These are phyloP conservation scores for Ectemnius cavifrons DNA, from an alignment of 2,888 invertebrate genomes.

Conservation along the genomic window DNA sequence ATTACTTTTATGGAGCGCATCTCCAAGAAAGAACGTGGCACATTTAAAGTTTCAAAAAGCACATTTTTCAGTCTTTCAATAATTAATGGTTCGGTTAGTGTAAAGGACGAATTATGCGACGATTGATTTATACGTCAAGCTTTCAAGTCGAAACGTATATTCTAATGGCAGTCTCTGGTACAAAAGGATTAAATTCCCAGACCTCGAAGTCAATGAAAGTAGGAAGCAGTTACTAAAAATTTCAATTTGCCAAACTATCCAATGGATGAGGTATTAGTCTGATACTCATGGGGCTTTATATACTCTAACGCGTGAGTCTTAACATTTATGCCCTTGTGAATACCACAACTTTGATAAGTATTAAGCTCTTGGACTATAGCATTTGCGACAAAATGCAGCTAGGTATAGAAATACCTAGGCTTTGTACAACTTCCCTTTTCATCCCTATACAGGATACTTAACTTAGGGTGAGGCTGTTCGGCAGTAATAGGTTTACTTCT, in stretches of 20 bases:
- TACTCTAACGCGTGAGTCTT: slow-evolving; percentile 39
- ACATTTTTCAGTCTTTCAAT: slow-evolving; percentile 62
- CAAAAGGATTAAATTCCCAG: slow-evolving; percentile 38
- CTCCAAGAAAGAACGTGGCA: slow-evolving; percentile 55
- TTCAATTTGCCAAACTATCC: slow-evolving; percentile 45
- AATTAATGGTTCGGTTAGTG: slow-evolving; percentile 43
- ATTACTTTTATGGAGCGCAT: slow-evolving; percentile 4
- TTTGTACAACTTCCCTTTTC: background rate
- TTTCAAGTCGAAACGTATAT: slow-evolving; percentile 31
- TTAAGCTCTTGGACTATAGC: slow-evolving; percentile 57
- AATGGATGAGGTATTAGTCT: slow-evolving; percentile 70
- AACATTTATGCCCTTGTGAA: slow-evolving; percentile 29
- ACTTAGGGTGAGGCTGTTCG: no score
- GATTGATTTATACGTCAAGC: slow-evolving; percentile 19
- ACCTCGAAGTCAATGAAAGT: slow-evolving; percentile 27
- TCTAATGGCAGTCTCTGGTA: slow-evolving; percentile 57
- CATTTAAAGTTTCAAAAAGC: slow-evolving; percentile 53
- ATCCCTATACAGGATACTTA: background rate
- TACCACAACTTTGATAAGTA: slow-evolving; percentile 35
- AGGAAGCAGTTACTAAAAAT: slow-evolving; percentile 19
- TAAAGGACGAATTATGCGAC: slow-evolving; percentile 36
- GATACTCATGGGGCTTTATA: slow-evolving; percentile 44
- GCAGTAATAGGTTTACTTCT: no score
- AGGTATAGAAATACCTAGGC: slow-evolving; percentile 3
- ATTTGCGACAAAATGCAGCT: slow-evolving; percentile 33